Conservation (phyloP, 2,797 vertebrate genomes). For the Garrulus glandarius region DNA sequence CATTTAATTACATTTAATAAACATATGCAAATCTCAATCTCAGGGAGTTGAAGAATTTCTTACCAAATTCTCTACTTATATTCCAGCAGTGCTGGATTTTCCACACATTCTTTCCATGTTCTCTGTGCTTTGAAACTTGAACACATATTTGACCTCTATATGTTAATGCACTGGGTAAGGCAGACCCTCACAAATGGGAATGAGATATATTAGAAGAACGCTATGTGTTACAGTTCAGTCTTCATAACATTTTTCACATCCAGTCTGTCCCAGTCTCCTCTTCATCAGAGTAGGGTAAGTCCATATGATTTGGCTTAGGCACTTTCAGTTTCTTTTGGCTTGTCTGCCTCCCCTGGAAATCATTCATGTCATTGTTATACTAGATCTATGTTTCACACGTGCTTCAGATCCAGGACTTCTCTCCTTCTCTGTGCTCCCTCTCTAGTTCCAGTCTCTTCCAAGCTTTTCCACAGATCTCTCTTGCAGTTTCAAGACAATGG, state of each 20-base stretch:
- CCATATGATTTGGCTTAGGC: background rate
- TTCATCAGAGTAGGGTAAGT: background rate
- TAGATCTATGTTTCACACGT: background rate
- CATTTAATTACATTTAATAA: background rate
- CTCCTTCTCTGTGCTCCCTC: background rate
- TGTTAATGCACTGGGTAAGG: background rate
- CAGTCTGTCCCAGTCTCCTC: background rate
- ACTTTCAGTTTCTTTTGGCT: background rate
- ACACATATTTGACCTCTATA: background rate
- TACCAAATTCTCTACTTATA: background rate
- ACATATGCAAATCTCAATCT: background rate
- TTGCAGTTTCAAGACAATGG: background rate
- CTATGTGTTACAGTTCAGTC: background rate
- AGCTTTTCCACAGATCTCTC: background rate
- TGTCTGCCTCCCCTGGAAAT: background rate
- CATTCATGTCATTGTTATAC: background rate
- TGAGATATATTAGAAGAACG: background rate
- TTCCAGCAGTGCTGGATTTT: background rate
- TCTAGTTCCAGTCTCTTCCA: background rate
- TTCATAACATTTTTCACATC: background rate
- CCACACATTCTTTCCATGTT: background rate
- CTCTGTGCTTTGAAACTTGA: background rate
- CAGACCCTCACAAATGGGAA: rapidly evolving
- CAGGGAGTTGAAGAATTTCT: background rate
- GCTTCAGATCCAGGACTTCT: background rate